Percentiles rank a stretch among this genome's conserved stretches.
Evolutionary conservation across 53 echinoderm and acorn worm species (phyloP).

Genomic region (Zoroaster sp.): DNA sequence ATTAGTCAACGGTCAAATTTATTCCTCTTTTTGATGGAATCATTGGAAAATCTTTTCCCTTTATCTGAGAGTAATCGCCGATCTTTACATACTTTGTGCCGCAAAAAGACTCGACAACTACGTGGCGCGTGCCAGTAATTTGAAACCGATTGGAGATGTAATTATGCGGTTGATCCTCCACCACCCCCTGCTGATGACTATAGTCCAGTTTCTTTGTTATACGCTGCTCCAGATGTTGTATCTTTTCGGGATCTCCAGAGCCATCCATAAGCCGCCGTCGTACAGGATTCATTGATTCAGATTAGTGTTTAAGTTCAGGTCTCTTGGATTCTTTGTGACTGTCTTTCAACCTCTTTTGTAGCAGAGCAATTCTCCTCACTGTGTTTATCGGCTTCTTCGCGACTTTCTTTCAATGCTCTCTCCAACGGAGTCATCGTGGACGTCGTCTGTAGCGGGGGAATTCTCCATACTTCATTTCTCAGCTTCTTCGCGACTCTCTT

Average conservation of each 20-base stretch:
- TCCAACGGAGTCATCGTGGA: too few species aligned
- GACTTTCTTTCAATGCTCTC: background rate
- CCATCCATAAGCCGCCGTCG: background rate
- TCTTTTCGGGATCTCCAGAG: background rate
- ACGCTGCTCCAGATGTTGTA: background rate
- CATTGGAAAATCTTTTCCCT: background rate
- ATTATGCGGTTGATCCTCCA: background rate
- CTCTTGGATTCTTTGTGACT: too few species aligned
- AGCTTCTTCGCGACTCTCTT: background rate
- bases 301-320: background rate
- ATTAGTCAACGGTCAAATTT: background rate
- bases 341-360: too few species aligned
- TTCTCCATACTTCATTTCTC: too few species aligned
- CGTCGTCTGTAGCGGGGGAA: too few species aligned
- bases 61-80: background rate
- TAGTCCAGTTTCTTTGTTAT: background rate
- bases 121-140: background rate
- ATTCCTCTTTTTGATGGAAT: background rate
- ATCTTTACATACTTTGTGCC: background rate
- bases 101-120: background rate
- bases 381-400: too few species aligned
- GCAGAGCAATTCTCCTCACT: too few species aligned
- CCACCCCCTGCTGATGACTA: background rate
- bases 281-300: background rate
- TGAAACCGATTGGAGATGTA: background rate